Evolutionary conservation across 1,140 invertebrate genomes (phyloP).

Genomic region (Diprion similis): DNA sequence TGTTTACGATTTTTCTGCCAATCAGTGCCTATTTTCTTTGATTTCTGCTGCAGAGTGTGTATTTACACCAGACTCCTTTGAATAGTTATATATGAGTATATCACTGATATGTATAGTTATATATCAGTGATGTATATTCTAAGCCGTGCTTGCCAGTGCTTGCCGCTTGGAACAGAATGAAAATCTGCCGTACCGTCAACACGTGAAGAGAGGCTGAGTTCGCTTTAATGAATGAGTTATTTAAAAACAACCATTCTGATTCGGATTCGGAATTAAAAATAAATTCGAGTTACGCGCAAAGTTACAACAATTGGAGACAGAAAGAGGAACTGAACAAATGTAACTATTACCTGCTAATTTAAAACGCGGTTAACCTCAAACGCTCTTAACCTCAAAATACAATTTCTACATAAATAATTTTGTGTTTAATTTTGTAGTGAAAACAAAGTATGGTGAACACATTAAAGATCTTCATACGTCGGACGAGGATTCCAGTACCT

Average conservation of each 20-base stretch:
- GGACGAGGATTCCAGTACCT: constrained; percentile 57
- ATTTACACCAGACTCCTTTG: too few species aligned
- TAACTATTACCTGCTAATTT: constrained; percentile 58
- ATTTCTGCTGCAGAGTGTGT: too few species aligned
- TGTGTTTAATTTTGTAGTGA: constrained; percentile 65
- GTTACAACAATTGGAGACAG: constrained; percentile 80
- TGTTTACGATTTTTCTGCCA: too few species aligned
- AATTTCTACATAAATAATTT: constrained; percentile 11
- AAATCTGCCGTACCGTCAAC: background rate
- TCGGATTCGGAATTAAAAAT: constrained; percentile 68
- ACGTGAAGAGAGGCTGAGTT: background rate
- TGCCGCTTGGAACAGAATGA: too few species aligned
- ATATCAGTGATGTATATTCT: too few species aligned
- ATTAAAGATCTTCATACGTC: constrained; percentile 40
- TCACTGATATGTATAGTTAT: too few species aligned
- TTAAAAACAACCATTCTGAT: constrained; percentile 57
- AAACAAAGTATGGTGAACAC: constrained; percentile 75
- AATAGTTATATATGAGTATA: too few species aligned
- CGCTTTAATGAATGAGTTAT: constrained; percentile 34
- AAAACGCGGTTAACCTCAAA: constrained; percentile 8
- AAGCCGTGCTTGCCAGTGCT: too few species aligned
- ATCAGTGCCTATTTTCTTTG: too few species aligned
- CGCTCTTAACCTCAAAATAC: constrained; percentile 19
- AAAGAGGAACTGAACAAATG: constrained; percentile 88
- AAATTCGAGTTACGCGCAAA: constrained; percentile 82